These are phyloP conservation scores for Holcopasites calliopsidis DNA, from an alignment of 1,140 invertebrate genomes.

Conservation along the genomic window DNA sequence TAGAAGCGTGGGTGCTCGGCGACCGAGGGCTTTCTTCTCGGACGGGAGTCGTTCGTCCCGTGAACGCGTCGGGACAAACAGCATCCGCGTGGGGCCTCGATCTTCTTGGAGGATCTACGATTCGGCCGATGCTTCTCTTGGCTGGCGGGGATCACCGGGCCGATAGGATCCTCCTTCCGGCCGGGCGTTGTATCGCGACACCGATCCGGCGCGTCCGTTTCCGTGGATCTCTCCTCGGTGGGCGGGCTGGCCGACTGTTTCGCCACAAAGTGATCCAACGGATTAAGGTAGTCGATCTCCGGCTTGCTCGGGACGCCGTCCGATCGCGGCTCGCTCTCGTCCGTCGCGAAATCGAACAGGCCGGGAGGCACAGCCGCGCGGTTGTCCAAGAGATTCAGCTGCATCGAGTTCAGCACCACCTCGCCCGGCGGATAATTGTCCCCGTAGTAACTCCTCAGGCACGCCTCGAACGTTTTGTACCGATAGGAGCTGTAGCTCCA, in stretches of 20 bases:
- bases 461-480: slow-evolving; percentile 34
- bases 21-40: not conserved
- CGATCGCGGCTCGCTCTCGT: not conserved
- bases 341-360: slow-evolving; percentile 37
- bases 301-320: slow-evolving; percentile 21
- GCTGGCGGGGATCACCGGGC: slow-evolving; percentile 7
- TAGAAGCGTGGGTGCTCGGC: not conserved
- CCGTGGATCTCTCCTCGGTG: slow-evolving; percentile 48
- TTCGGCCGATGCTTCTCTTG: slow-evolving; percentile 34
- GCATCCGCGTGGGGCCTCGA: slow-evolving; percentile 8
- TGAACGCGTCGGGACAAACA: slow-evolving; percentile 29
- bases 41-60: not conserved
- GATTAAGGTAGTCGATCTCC: slow-evolving; percentile 55
- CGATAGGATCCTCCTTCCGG: slow-evolving; percentile 4
- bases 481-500: slow-evolving; percentile 42
- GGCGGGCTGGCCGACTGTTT: not conserved
- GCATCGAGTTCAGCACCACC: slow-evolving; percentile 50
- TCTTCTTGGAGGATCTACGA: slow-evolving; percentile 27
- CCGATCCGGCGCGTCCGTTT: slow-evolving; percentile 26
- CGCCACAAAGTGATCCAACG: slow-evolving; percentile 53
- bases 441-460: slow-evolving; percentile 30
- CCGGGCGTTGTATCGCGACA: not conserved
- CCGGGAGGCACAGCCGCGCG: not conserved
- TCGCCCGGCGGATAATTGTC: slow-evolving; percentile 44
- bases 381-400: slow-evolving; percentile 39